phyloP scores from a whole-genome alignment of 2,797 vertebrate genomes.

The Peromyscus melanophrys region DNA sequence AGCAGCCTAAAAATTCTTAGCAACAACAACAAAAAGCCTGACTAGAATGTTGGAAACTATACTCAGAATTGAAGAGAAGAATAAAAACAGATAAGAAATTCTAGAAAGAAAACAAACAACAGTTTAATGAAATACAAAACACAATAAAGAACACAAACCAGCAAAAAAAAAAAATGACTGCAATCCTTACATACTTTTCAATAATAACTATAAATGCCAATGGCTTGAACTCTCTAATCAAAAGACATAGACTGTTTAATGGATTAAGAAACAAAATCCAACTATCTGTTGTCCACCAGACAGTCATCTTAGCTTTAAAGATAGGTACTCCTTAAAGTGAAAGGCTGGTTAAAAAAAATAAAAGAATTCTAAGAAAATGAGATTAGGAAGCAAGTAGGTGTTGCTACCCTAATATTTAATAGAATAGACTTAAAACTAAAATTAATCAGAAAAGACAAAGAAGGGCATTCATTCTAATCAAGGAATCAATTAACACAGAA shows the following conservation, averaged over 20 bases:
- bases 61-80: background rate
- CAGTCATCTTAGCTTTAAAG: background rate
- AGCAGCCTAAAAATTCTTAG: background rate
- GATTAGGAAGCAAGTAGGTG: background rate
- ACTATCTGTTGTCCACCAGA: background rate
- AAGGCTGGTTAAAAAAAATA: background rate
- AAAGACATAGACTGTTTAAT: background rate
- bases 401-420: background rate
- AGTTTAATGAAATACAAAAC: background rate
- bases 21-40: background rate
- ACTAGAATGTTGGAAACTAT: background rate
- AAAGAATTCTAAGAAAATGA: background rate
- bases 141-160: background rate
- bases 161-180: background rate
- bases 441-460: background rate
- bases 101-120: background rate
- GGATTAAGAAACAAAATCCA: background rate
- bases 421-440: background rate
- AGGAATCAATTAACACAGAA: background rate
- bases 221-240: background rate
- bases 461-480: background rate
- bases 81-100: background rate
- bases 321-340: background rate
- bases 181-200: background rate
- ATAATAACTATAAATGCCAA: background rate